A percentile compares a stretch with the other conserved stretches of the same genome.
phyloP scores from a whole-genome alignment of 1,140 invertebrate species.

The Ooceraea biroi region DNA sequence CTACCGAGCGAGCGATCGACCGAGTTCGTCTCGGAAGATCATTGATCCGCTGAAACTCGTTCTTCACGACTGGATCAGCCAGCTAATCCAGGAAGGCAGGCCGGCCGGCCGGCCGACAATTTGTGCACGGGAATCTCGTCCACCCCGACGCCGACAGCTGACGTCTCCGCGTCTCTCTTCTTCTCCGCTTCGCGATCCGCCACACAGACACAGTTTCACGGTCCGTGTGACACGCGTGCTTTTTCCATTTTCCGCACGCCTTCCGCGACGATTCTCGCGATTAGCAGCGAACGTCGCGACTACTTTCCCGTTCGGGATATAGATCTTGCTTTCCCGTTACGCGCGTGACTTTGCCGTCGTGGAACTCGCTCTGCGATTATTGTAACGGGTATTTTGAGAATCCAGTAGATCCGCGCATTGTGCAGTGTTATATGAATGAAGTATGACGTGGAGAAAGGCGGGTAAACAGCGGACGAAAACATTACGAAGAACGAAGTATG shows the following conservation, averaged over 20 bases:
- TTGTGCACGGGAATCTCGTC: constrained; percentile 39
- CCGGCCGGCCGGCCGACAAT: constrained; percentile 54
- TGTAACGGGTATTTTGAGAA: too few relatives aligned
- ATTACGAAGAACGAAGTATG: too few relatives aligned
- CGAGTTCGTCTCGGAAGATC: constrained; percentile 49
- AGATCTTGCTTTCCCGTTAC: constrained; percentile 34
- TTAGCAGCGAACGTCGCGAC: neutral
- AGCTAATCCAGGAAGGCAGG: constrained; percentile 72
- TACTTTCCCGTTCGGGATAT: constrained; percentile 42
- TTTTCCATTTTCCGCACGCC: constrained; percentile 28
- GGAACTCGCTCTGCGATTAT: neutral
- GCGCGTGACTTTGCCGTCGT: constrained; percentile 5
- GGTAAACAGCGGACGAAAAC: too few relatives aligned
- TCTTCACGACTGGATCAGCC: constrained; percentile 72
- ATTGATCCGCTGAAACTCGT: constrained; percentile 71
- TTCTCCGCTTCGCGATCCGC: neutral
- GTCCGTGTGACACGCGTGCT: constrained; percentile 17
- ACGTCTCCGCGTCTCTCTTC: constrained; percentile 4
- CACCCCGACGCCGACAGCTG: too few relatives aligned
- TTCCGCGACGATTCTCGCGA: neutral
- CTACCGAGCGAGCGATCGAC: constrained; percentile 5
- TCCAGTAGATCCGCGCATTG: too few relatives aligned
- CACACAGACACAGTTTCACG: constrained; percentile 10
- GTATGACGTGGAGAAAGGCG: too few relatives aligned
- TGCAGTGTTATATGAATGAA: too few relatives aligned